Evolutionary conservation across 2,797 vertebrate species (phyloP).

Genomic region (Holocentrus rufus): DNA sequence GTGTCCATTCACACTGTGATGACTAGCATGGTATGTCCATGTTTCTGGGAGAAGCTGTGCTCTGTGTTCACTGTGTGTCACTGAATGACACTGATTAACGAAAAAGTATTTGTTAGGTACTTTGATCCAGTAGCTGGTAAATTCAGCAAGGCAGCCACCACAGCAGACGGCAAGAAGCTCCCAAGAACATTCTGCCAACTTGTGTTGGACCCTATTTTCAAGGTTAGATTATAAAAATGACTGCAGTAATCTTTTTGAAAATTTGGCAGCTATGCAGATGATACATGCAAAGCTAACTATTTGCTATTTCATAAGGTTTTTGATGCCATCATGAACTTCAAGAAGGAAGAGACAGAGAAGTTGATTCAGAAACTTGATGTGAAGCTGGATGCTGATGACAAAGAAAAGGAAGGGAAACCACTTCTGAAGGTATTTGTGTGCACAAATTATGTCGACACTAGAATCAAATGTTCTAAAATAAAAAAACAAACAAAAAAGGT

Average conservation of each 20-base stretch:
- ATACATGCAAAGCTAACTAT: neutral
- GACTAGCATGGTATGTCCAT: neutral
- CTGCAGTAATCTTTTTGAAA: neutral
- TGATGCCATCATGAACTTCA: slow-evolving; percentile 89
- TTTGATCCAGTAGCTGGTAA: slow-evolving; percentile 87
- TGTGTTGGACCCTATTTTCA: slow-evolving; percentile 87
- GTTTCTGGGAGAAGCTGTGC: neutral
- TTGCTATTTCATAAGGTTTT: slow-evolving; percentile 79
- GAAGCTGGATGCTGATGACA: slow-evolving; percentile 86
- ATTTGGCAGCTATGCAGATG: neutral
- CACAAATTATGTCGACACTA: neutral
- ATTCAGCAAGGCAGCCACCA: slow-evolving; percentile 83
- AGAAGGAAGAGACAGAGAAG: slow-evolving; percentile 86
- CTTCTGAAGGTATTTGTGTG: slow-evolving; percentile 78
- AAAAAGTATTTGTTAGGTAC: slow-evolving; percentile 63
- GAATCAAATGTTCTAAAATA: neutral
- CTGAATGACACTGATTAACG: neutral
- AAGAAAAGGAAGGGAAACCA: slow-evolving; percentile 88
- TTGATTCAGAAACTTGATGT: slow-evolving; percentile 88
- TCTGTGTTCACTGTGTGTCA: neutral
- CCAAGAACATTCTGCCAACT: slow-evolving; percentile 88
- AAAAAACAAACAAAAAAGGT: too few species aligned
- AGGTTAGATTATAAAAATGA: slow-evolving; percentile 69
- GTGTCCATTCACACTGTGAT: slow-evolving; percentile 29
- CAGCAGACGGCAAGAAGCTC: slow-evolving; percentile 85